Conservation (phyloP, 1,140 invertebrate species). For the Lamellibrachia luymesi region DNA sequence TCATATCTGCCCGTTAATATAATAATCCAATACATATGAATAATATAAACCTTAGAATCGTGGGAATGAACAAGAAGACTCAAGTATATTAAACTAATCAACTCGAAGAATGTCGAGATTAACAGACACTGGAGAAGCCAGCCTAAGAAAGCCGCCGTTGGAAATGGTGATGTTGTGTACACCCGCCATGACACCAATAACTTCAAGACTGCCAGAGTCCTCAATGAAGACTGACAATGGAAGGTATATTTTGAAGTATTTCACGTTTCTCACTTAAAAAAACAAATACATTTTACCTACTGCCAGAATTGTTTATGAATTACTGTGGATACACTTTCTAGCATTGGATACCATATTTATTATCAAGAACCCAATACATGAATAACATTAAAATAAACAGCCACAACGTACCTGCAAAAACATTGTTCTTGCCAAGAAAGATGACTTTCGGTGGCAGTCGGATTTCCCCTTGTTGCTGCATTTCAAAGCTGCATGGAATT, state of each 20-base stretch:
- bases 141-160: neutral
- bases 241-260: neutral
- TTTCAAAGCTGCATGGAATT: conserved; percentile 39
- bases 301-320: too few relatives aligned
- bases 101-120: neutral
- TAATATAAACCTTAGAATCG: neutral
- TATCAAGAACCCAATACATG: neutral
- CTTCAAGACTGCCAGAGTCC: conserved; percentile 31
- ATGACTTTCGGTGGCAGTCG: conserved; percentile 39
- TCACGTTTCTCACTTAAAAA: too few relatives aligned
- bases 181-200: conserved; percentile 36
- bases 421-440: conserved; percentile 37
- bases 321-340: too few relatives aligned
- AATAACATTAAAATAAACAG: neutral
- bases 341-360: neutral
- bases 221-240: conserved; percentile 28
- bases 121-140: neutral
- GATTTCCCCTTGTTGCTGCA: conserved; percentile 37
- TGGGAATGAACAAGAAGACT: too few relatives aligned
- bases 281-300: too few relatives aligned
- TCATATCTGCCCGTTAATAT: too few relatives aligned
- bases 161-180: conserved; percentile 24
- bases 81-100: neutral
- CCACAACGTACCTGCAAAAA: conserved; percentile 36
- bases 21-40: neutral